Percentiles rank a stretch among this genome's conserved stretches.
Conservation (phyloP, 2,888 invertebrate species). For the Lamproptera curius region DNA sequence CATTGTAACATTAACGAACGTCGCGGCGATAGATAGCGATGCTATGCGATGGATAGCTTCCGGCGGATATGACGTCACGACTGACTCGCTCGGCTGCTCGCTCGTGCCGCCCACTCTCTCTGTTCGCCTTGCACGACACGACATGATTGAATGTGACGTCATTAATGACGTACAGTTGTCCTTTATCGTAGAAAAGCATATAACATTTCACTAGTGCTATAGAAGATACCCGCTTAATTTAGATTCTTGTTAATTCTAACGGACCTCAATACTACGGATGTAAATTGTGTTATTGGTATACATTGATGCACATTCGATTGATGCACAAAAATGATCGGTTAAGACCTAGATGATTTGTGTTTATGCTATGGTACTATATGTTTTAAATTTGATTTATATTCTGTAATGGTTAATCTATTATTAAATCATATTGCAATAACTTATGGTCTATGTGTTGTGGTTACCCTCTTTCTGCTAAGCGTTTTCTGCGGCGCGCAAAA, state of each 20-base stretch:
- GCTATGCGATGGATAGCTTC: conserved; percentile 19
- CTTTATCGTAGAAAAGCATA: background rate
- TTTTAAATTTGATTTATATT: too few species aligned
- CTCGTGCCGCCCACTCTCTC: conserved; percentile 19
- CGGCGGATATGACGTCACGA: conserved; percentile 18
- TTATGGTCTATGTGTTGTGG: too few species aligned
- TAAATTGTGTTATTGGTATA: background rate
- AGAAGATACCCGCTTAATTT: background rate
- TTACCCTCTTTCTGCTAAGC: too few species aligned
- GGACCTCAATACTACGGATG: background rate
- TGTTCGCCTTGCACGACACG: conserved; percentile 8
- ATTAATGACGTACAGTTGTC: background rate
- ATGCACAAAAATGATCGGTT: too few species aligned
- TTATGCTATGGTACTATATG: too few species aligned
- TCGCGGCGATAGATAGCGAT: conserved; percentile 17
- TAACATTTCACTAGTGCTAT: background rate
- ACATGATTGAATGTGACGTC: background rate
- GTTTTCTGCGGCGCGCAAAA: too few species aligned
- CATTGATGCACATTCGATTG: too few species aligned
- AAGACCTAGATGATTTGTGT: too few species aligned
- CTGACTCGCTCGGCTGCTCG: conserved; percentile 12
- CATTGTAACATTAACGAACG: conserved; percentile 5
- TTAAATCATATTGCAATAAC: too few species aligned
- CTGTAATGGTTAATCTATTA: too few species aligned
- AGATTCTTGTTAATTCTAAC: background rate